Evolutionary conservation across 2,797 vertebrate genomes (phyloP).

Genomic region (Neosalanx taihuensis): DNA sequence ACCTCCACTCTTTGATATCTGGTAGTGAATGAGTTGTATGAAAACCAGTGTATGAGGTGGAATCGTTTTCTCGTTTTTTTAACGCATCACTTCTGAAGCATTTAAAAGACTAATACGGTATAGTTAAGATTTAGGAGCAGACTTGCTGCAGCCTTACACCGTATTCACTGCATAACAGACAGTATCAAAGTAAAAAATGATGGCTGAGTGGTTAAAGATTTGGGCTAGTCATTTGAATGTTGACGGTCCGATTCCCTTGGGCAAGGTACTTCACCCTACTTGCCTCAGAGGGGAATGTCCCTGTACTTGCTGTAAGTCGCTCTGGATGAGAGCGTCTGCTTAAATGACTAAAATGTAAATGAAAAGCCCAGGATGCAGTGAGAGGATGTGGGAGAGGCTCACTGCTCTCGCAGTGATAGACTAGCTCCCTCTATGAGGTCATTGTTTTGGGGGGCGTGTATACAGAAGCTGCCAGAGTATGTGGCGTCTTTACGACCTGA

Average conservation of each 20-base stretch:
- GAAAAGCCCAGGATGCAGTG: constrained; percentile 26
- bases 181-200: background rate
- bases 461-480: constrained; percentile 38
- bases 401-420: constrained; percentile 45
- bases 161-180: background rate
- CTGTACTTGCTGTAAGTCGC: too few species aligned
- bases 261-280: too few species aligned
- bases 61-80: too few species aligned
- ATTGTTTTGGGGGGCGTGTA: constrained; percentile 43
- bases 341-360: too few species aligned
- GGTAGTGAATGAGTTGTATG: background rate
- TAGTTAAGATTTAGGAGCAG: too few species aligned
- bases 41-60: background rate
- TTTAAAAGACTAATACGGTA: too few species aligned
- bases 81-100: too few species aligned
- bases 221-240: too few species aligned
- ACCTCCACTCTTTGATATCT: background rate
- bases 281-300: too few species aligned
- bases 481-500: background rate
- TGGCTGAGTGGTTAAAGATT: too few species aligned
- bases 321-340: too few species aligned
- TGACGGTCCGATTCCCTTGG: too few species aligned
- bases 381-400: constrained; percentile 51
- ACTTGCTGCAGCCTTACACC: background rate
- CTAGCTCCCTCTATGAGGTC: constrained; percentile 52